Base-by-base conservation (phyloP, 1,140 invertebrate genomes). In the Micrasema minimum region DNA sequence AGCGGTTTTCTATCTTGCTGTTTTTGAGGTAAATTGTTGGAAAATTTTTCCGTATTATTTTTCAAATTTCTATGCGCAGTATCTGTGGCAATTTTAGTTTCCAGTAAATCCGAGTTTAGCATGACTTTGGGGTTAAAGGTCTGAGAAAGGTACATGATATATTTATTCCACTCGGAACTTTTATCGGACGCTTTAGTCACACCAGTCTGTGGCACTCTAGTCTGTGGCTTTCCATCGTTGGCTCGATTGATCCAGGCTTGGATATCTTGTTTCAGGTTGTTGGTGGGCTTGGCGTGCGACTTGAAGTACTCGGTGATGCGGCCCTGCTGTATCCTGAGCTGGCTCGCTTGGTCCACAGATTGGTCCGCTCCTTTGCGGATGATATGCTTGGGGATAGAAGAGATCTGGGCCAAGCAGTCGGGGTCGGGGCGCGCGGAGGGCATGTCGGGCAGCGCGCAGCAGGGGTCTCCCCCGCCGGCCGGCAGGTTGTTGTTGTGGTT, bases 221-320 rank as follows among this genome's bases (percentile, higher is more conserved):
- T 80, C n/a, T n/a, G n/a, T n/a, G n/a, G n/a, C 73, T 81, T 80
- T 59, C 79, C 81, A n/a, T 67, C 45, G 16, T 55, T 46, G 31
- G 57, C 62, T 9, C 51, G 82, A 82, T 9, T 79, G 71, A 65
- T 77, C 61, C 72, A 75, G 7, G 75, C 71, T 65, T 77, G 75
- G 45, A 79, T 72, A 46, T 85, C 82, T n/a, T 81, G 77, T 78
- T 84, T 84, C 71, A 84, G 65, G 51, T 80, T 81, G 72, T 83
- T 86, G n/a, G n/a, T n/a, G 9, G 90, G 86, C 79, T 93, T 93
- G 80, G 91, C 90, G 79, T 93, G 91, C 2, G 90, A 88, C 76
- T 91, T 93, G 76, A 93, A 94, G 78, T 91, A 94, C 76, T 93
- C 91, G 1, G 92, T 94, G 76, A 94, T 94, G 76, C 91, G 90